phyloP scores from a whole-genome alignment of 1,140 invertebrate species.

The Drosophila repletoides region DNA sequence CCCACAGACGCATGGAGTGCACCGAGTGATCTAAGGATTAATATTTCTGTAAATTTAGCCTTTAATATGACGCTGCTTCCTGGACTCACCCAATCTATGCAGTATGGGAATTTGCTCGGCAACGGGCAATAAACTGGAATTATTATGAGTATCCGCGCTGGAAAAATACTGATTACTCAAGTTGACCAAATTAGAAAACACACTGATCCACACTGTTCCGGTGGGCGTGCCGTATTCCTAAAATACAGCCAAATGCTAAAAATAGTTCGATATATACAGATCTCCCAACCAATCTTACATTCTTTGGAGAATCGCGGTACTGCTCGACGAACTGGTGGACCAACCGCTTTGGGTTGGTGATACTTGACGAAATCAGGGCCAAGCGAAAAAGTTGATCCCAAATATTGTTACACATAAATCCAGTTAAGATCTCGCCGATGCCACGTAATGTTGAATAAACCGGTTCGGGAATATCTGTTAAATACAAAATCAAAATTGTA shows the following conservation, averaged over 20 bases:
- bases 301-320: slow-evolving; percentile 63
- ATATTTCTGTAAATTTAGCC: background rate
- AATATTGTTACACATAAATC: slow-evolving; percentile 87
- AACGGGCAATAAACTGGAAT: slow-evolving; percentile 86
- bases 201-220: slow-evolving; percentile 69
- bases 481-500: background rate
- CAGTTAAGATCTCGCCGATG: slow-evolving; percentile 89
- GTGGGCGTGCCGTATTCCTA: slow-evolving; percentile 67
- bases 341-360: slow-evolving; percentile 43
- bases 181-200: slow-evolving; percentile 73
- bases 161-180: slow-evolving; percentile 75
- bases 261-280: background rate
- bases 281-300: slow-evolving; percentile 29
- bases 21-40: slow-evolving; percentile 86
- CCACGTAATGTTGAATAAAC: slow-evolving; percentile 87
- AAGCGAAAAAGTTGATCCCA: slow-evolving; percentile 88
- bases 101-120: slow-evolving; percentile 91
- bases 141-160: slow-evolving; percentile 64
- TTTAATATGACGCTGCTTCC: no score
- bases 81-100: slow-evolving; percentile 86
- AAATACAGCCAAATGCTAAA: background rate
- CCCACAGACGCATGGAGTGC: slow-evolving; percentile 89
- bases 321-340: slow-evolving; percentile 60
- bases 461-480: slow-evolving; percentile 85
- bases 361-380: slow-evolving; percentile 60